Evolutionary conservation across 2,113 vertebrate species (phyloP), one percentile per base, ranked within the genome.

Genomic region (Grantiella picta): DNA sequence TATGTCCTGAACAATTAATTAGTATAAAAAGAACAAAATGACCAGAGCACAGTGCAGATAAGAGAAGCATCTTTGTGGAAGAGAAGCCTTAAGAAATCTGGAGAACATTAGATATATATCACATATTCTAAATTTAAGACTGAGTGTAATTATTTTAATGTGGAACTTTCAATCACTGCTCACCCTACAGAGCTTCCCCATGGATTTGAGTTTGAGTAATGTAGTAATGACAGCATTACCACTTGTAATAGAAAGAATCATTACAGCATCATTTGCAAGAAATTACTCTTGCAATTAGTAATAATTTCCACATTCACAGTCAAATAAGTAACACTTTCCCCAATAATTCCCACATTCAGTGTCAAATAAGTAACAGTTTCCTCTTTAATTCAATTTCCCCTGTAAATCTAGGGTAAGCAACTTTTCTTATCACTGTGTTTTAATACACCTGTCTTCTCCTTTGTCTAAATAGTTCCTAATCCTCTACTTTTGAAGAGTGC

Each of bases 231-330:
- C 92, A 96, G 87, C 93, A 94, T 90, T 96, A 93, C 84, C 92
- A 86, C 92, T 96, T 95, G 82, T 94, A 94, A 92, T 38, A 94
- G 93, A 86, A 94, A 90, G 89, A 93, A 91, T 89, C 95, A 94
- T 96, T 97, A 96, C 68, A 83, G 56, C 77, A 87, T 83, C 93
- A 92, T 97, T 97, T 97, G 82, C 94, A 92, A 95, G 84, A 93
- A 96, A 97, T 96, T 96, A 95, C 91, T 95, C 85, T 76, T 89
- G 92, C 91, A 96, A 95, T 97, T 97, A 95, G 82, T 94, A 97
- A 87, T 94, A 96, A 96, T 96, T 93, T 85, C 64, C 93, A 94
- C 73, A 91, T 93, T 92, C 82, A 78, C 71, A 89, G 90, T 93
- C 80, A 94, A 94, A 85, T 86, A 96, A 94, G 85, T 94, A 95